phyloP scores from a whole-genome alignment of 1,140 invertebrate species.

The Metopolophium dirhodum region DNA sequence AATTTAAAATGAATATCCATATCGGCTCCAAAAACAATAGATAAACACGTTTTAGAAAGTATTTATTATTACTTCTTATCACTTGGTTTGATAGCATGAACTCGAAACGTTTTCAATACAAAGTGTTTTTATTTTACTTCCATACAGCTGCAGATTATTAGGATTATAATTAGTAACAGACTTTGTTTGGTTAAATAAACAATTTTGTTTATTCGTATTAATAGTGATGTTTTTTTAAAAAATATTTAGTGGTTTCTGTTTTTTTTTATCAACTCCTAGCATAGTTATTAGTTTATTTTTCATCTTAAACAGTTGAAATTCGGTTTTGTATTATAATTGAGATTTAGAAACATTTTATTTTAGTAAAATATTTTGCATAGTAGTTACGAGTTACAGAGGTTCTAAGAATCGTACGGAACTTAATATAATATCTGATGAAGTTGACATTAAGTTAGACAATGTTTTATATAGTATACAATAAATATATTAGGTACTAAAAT shows the following conservation, averaged over 20 bases:
- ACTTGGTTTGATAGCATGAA: background rate
- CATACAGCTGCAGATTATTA: background rate
- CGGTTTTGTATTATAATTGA: background rate
- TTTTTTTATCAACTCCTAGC: background rate
- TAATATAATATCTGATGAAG: background rate
- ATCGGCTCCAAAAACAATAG: background rate
- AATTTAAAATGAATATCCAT: background rate
- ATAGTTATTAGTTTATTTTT: no score
- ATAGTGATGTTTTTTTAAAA: background rate
- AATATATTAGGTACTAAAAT: background rate
- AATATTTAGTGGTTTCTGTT: background rate
- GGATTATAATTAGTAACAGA: background rate
- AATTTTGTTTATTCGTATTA: background rate
- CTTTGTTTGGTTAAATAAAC: background rate
- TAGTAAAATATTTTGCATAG: background rate
- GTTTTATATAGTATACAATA: background rate
- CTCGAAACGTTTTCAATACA: background rate
- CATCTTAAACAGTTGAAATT: background rate
- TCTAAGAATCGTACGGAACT: background rate
- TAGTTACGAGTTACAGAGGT: background rate
- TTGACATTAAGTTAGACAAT: background rate
- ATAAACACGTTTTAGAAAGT: constrained; percentile 39
- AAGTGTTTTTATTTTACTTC: background rate
- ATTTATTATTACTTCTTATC: background rate
- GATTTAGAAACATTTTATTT: background rate